Evolutionary conservation across 2,797 vertebrate genomes (phyloP), one percentile per base, ranked within the genome.

Genomic region (Pelobates cultripes): DNA sequence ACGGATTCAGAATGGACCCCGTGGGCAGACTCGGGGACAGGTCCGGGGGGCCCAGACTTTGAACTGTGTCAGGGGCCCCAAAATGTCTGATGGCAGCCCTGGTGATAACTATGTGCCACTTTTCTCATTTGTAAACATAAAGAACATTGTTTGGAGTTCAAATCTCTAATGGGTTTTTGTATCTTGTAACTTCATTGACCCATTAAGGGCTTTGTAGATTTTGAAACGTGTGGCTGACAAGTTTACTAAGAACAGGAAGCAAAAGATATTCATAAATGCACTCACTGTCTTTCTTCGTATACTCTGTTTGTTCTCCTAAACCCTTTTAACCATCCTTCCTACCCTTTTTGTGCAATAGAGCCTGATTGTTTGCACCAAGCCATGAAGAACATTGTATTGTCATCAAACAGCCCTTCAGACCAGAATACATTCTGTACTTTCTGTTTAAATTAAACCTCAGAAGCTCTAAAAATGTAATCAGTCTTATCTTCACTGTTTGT

Each of bases 241-340:
- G 70, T 73, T 73, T 70, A 68, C 75, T 69, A 70, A 68, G 70
- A 64, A 73, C 75, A 77, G 75, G 81, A 82, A 73, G 64, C 61
- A 14, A 7, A n/a, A 28, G 69, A 41, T n/a, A 73, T 73, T 73
- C 47, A 60, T 43, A 51, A 81, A 43, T 43, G 47, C 64, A 78
- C 70, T 63, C 41, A 44, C 6, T 28, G 60, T 7, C 55, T 73
- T 73, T 41, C 42, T 70, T 42, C 15, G 41, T 9, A 43, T 13
- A 14, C 13, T 74, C 14, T 74, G n/a, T 69, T 74, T 73, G 7
- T 9, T 67, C 71, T 28, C 13, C 41, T 60, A 51, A 51, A 43
- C 9, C 40, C 63, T 9, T 60, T 44, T n/a, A 55, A 71, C 14
- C 40, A 42, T 12, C 8, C 4, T 60, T 61, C 57, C 67, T 71